Base-by-base conservation (phyloP, 2,113 vertebrate genomes). In the Tympanuchus pallidicinctus region DNA sequence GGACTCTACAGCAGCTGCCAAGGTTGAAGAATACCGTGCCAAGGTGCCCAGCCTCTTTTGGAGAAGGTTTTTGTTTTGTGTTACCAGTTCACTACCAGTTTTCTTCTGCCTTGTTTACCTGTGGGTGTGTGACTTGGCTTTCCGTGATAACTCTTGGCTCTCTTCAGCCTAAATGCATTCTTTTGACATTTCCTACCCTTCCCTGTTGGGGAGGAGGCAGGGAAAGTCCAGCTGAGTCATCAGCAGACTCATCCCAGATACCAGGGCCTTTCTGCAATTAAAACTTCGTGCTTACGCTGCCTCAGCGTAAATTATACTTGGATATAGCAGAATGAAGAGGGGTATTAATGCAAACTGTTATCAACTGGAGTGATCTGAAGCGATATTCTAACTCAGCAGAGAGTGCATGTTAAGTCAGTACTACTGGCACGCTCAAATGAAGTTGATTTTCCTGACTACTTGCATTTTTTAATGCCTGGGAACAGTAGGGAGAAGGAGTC, bases 141-240 rank as follows among this genome's bases (percentile, higher is more conserved):
- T 91, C 77, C 82, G 80, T 77, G 57, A 21, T 82, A 91, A 72
- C 77, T 95, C 92, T n/a, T 59, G 54, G 92, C 70, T 52, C 76
- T 90, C 82, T 88, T 90, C 94, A 92, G 73, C 90, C 28, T 94
- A 90, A 92, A 88, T 86, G 81, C 88, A 93, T 86, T 83, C 86
- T 74, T 84, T 56, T 67, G 93, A 95, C 76, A 61, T 90, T 95
- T 95, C 92, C 93, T 96, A 92, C 64, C 45, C 72, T 90, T 61
- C 82, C 64, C 90, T 73, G 42, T 38, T 30, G 75, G 67, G 87
- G 42, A 84, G 50, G 81, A 91, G 84, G 59, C 78, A 87, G 93
- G 85, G 90, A 95, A 96, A 86, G 94, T 95, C 92, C 86, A 94
- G 92, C 83, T 90, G 93, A 96, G 95, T 94, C 88, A 94, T 86